Conservation (phyloP, 2,113 vertebrate species). For the Ciconia maguari region DNA sequence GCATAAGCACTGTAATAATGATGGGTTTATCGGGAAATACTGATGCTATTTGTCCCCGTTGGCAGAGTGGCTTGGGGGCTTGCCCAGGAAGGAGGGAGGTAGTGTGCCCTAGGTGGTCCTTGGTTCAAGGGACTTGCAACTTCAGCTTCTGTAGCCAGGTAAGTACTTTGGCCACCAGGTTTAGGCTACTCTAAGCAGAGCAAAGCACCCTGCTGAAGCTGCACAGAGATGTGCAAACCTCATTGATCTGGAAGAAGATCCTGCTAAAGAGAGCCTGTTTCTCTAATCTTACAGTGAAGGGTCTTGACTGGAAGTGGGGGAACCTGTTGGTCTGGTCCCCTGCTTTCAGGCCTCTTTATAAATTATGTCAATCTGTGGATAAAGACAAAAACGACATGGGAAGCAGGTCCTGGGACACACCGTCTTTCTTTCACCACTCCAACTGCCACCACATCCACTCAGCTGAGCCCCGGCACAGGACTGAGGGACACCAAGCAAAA, state of each 20-base stretch:
- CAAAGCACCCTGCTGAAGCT: neutral
- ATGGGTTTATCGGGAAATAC: neutral
- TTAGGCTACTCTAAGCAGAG: neutral
- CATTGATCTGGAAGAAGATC: neutral
- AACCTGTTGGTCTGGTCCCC: neutral
- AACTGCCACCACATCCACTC: neutral
- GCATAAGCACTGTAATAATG: neutral
- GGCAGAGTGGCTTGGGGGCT: neutral
- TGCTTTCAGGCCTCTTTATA: neutral
- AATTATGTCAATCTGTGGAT: neutral
- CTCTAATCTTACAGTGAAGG: neutral
- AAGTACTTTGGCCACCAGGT: neutral
- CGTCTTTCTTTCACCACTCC: neutral
- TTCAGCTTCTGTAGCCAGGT: neutral
- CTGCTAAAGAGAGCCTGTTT: neutral
- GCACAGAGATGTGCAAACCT: neutral
- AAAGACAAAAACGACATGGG: neutral
- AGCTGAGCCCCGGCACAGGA: neutral
- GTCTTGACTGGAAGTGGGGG: neutral
- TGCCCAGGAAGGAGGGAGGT: neutral
- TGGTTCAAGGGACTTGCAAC: neutral
- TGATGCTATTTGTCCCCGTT: neutral
- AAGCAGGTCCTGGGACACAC: neutral
- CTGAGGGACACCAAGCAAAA: neutral
- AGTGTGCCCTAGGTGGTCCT: neutral